Evolutionary conservation across 1,140 invertebrate species (phyloP).

Genomic region (Papilio dardanus): DNA sequence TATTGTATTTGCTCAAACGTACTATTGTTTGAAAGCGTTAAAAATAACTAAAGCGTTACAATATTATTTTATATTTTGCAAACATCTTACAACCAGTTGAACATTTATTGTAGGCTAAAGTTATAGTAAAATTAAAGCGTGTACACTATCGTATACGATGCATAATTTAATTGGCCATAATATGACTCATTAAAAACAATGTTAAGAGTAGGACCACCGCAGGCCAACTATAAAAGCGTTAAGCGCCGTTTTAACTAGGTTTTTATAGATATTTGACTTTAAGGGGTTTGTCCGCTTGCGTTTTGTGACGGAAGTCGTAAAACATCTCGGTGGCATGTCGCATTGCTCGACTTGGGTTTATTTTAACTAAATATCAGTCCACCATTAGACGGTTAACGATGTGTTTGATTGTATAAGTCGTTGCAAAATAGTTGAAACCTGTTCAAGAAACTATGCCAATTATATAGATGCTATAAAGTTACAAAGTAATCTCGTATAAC

Average conservation of each 20-base stretch:
- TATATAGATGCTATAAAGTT: not conserved
- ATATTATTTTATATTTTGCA: not conserved
- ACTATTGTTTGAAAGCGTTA: not conserved
- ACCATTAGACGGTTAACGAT: conserved; percentile 9
- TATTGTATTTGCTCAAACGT: not conserved
- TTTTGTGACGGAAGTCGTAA: conserved; percentile 35
- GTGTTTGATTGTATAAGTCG: not conserved
- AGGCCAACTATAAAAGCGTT: conserved; percentile 35
- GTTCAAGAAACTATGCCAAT: not conserved
- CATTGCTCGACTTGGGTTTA: conserved; percentile 24
- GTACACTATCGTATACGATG: not conserved
- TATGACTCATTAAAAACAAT: conserved; percentile 34
- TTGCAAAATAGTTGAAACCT: conserved; percentile 5
- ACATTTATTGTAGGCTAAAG: not conserved
- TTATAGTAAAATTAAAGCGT: not conserved
- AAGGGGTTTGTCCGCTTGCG: conserved; percentile 8
- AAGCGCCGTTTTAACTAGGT: conserved; percentile 33
- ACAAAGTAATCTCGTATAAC: not conserved
- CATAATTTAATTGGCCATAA: conserved; percentile 29
- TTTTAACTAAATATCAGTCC: conserved; percentile 30
- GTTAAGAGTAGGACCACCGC: conserved; percentile 39
- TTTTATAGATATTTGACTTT: conserved; percentile 35
- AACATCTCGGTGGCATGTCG: not conserved
- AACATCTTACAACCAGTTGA: not conserved
- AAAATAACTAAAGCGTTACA: not conserved